Conservation (phyloP, 2,113 vertebrate genomes). For the Nothobranchius furzeri region DNA sequence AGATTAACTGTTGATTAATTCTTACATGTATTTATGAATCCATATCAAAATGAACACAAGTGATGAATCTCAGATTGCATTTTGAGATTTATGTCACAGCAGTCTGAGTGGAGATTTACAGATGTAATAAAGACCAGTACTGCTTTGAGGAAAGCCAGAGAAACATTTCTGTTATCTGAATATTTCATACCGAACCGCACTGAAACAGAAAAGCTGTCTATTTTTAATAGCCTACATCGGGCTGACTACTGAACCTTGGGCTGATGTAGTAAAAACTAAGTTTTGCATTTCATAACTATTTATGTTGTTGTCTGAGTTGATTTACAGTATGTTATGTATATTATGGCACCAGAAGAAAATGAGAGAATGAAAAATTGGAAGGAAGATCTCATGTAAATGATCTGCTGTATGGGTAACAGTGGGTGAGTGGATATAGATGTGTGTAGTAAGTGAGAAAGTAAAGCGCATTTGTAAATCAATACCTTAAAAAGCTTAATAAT, state of each 20-base stretch:
- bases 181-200: conserved; percentile 45
- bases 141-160: conserved; percentile 17
- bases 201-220: conserved; percentile 44
- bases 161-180: conserved; percentile 45
- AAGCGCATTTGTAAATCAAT: conserved; percentile 56
- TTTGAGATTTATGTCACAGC: conserved; percentile 14
- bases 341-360: conserved; percentile 3
- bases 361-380: neutral
- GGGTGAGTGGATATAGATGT: neutral
- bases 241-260: conserved; percentile 36
- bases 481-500: conserved; percentile 42
- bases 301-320: conserved; percentile 45
- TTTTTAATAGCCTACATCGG: conserved; percentile 55
- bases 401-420: neutral
- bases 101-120: conserved; percentile 10
- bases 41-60: neutral
- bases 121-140: conserved; percentile 33
- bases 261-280: conserved; percentile 44
- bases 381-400: neutral
- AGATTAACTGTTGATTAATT: conserved; percentile 7
- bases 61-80: conserved; percentile 5
- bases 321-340: conserved; percentile 32
- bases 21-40: neutral
- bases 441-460: conserved; percentile 12
- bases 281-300: conserved; percentile 54